Evolutionary conservation across 1,140 invertebrate species (phyloP).

Genomic region (Lepidostoma basale): DNA sequence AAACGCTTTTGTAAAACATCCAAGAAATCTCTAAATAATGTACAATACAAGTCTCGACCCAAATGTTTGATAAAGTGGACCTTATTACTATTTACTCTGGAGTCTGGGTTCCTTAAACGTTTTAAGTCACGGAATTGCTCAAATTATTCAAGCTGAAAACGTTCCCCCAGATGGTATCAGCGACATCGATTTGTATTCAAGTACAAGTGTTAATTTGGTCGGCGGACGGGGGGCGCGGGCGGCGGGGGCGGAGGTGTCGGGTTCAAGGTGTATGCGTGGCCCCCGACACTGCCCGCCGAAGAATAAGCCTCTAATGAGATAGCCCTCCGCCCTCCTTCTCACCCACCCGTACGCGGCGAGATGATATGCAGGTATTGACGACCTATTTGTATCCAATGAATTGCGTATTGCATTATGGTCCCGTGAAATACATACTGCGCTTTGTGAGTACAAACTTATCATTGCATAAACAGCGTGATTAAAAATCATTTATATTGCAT

Average conservation of each 20-base stretch:
- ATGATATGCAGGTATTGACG: conserved; percentile 1
- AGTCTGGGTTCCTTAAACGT: too few relatives aligned
- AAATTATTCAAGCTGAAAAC: conserved; percentile 3
- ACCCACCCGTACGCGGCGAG: neutral
- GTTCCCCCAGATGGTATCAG: conserved; percentile 7
- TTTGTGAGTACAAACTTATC: too few relatives aligned
- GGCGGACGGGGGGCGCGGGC: neutral
- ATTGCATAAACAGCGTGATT: too few relatives aligned
- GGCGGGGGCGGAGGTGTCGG: conserved; percentile 22
- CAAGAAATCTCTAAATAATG: too few relatives aligned
- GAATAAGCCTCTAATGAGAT: conserved; percentile 28
- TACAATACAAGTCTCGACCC: too few relatives aligned
- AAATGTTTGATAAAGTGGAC: too few relatives aligned
- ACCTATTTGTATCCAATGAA: conserved; percentile 4
- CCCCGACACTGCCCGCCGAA: conserved; percentile 22
- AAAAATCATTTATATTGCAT: too few relatives aligned
- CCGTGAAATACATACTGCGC: too few relatives aligned
- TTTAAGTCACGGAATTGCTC: neutral
- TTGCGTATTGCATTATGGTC: too few relatives aligned
- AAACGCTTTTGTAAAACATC: too few relatives aligned
- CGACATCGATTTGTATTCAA: conserved; percentile 27
- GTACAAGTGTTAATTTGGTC: conserved; percentile 29
- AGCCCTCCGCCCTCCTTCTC: neutral
- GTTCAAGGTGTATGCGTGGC: conserved; percentile 24
- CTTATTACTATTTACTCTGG: too few relatives aligned